These are phyloP conservation scores for Dexiosoma caninum DNA, from an alignment of 2,888 invertebrate species.

Conservation along the genomic window DNA sequence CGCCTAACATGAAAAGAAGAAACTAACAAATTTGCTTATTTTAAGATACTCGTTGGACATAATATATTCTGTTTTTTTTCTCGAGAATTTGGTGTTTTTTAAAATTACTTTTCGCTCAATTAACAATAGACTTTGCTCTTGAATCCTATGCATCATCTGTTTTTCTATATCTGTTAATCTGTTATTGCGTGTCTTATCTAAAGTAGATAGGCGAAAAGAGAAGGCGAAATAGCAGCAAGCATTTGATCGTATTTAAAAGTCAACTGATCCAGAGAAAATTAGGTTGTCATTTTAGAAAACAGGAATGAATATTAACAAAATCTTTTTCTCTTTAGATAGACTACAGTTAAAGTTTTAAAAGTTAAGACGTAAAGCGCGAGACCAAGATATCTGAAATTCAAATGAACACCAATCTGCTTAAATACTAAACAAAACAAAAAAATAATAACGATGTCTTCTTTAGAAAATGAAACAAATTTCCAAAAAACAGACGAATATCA, in stretches of 20 bases:
- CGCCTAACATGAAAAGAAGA: too few species aligned
- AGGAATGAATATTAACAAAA: constrained; percentile 38
- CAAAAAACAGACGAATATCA: constrained; percentile 69
- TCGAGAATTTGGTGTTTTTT: background rate
- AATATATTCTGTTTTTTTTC: too few species aligned
- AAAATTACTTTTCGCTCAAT: background rate
- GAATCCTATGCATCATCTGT: background rate
- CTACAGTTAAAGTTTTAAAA: constrained; percentile 17
- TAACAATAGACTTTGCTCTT: background rate
- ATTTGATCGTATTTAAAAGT: constrained; percentile 42
- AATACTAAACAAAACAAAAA: background rate
- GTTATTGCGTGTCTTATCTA: constrained; percentile 21
- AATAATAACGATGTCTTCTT: constrained; percentile 69
- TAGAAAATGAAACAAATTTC: constrained; percentile 71
- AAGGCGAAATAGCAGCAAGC: constrained; percentile 10
- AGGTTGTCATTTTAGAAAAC: constrained; percentile 32
- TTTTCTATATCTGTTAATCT: background rate
- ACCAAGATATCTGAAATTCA: background rate
- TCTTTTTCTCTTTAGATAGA: constrained; percentile 23
- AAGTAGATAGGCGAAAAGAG: constrained; percentile 38
- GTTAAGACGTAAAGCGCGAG: constrained; percentile 46
- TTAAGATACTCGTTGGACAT: too few species aligned
- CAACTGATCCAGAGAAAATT: constrained; percentile 41
- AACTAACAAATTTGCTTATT: too few species aligned
- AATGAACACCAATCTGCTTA: background rate